Percentiles rank a stretch among this genome's conserved stretches.
phyloP scores from a whole-genome alignment of 2,888 invertebrate genomes.

The Drosophila macrospina region DNA sequence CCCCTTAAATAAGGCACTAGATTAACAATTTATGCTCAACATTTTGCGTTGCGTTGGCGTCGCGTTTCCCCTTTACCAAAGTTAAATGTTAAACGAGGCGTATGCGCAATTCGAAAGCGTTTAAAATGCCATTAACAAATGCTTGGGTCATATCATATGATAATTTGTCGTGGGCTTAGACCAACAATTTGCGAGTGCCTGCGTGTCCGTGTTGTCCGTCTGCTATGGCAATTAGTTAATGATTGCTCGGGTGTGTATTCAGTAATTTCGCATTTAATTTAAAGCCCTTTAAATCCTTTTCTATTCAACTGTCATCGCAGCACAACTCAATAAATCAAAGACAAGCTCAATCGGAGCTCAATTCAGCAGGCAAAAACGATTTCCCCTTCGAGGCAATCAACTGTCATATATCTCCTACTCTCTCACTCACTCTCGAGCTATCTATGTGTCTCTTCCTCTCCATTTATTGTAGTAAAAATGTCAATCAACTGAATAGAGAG shows the following conservation, averaged over 20 bases:
- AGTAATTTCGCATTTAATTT: slow-evolving; percentile 16
- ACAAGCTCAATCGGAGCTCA: slow-evolving; percentile 16
- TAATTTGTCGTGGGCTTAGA: slow-evolving; percentile 46
- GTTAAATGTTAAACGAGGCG: slow-evolving; percentile 61
- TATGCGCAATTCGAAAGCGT: slow-evolving; percentile 77
- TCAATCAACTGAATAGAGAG: slow-evolving; percentile 70
- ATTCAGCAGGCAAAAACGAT: slow-evolving; percentile 22
- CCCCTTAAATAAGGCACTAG: background rate
- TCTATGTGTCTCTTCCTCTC: slow-evolving; percentile 2
- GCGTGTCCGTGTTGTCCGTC: slow-evolving; percentile 13
- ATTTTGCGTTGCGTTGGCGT: slow-evolving; percentile 23
- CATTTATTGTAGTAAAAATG: slow-evolving; percentile 74
- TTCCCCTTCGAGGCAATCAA: slow-evolving; percentile 42
- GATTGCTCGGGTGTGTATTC: slow-evolving; percentile 33
- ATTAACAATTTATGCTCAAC: background rate
- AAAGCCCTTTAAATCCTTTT: slow-evolving; percentile 24
- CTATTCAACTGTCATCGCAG: slow-evolving; percentile 30
- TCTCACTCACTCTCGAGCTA: background rate
- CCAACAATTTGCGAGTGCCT: slow-evolving; percentile 8
- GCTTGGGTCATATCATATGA: slow-evolving; percentile 53
- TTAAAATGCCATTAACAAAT: slow-evolving; percentile 78
- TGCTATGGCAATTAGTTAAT: slow-evolving; percentile 53
- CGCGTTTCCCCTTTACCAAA: slow-evolving; percentile 27
- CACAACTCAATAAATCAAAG: slow-evolving; percentile 54
- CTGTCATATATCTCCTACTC: slow-evolving; percentile 40